Evolutionary conservation across 2,888 invertebrate species (phyloP).

Genomic region (Spialia ferax): DNA sequence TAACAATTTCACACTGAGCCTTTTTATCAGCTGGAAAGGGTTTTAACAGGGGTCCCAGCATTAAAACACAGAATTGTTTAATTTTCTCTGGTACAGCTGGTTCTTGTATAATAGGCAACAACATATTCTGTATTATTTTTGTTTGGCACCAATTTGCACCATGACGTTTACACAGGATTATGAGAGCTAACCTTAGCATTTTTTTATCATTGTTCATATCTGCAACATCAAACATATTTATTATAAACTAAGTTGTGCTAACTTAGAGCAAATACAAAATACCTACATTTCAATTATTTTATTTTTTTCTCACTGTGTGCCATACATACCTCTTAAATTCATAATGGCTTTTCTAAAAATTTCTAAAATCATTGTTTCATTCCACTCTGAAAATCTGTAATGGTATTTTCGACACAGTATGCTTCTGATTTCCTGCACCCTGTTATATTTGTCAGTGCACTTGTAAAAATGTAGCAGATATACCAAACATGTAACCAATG

Average conservation of each 20-base stretch:
- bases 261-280: slow-evolving; percentile 8
- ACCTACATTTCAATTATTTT: background rate
- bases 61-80: slow-evolving; percentile 66
- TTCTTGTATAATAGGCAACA: slow-evolving; percentile 69
- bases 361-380: slow-evolving; percentile 72
- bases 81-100: slow-evolving; percentile 52
- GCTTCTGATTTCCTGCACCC: slow-evolving; percentile 64
- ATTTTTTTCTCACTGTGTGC: background rate
- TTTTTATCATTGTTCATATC: slow-evolving; percentile 64
- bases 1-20: slow-evolving; percentile 70
- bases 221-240: slow-evolving; percentile 55
- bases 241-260: no score
- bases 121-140: slow-evolving; percentile 67
- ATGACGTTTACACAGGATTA: slow-evolving; percentile 74
- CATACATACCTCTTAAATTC: slow-evolving; percentile 64
- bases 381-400: slow-evolving; percentile 72
- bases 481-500: slow-evolving; percentile 72
- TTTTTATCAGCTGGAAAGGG: slow-evolving; percentile 78
- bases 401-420: slow-evolving; percentile 67
- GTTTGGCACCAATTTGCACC: slow-evolving; percentile 78
- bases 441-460: slow-evolving; percentile 68
- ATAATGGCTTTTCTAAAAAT: slow-evolving; percentile 63
- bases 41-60: slow-evolving; percentile 72
- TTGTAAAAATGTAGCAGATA: slow-evolving; percentile 78
- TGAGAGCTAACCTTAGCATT: slow-evolving; percentile 66